Evolutionary conservation across 2,888 invertebrate species (phyloP).

Genomic region (Clanis bilineata): DNA sequence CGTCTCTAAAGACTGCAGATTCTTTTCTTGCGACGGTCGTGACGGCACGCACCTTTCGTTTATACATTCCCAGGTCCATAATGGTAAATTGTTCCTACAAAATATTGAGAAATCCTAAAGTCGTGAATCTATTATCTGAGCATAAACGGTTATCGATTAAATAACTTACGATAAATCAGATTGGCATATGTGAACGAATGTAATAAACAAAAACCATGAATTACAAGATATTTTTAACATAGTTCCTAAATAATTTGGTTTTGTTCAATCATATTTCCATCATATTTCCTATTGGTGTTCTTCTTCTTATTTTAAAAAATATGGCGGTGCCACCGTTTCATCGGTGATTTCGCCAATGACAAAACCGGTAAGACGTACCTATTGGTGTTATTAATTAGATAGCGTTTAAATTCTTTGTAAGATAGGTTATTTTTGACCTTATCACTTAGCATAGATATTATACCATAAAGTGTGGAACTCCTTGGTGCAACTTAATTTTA

Average conservation of each 20-base stretch:
- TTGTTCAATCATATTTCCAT: not conserved
- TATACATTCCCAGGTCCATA: slow-evolving; percentile 90
- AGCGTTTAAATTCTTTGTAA: too few relatives aligned
- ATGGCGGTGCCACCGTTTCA: too few relatives aligned
- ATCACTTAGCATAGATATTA: too few relatives aligned
- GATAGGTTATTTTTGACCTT: too few relatives aligned
- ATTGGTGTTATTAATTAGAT: too few relatives aligned
- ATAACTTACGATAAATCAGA: not conserved
- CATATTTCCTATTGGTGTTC: too few relatives aligned
- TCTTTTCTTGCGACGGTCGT: slow-evolving; percentile 45
- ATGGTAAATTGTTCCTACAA: slow-evolving; percentile 59
- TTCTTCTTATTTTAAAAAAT: too few relatives aligned
- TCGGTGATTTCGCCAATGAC: too few relatives aligned
- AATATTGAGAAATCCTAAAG: not conserved
- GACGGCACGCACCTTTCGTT: slow-evolving; percentile 84
- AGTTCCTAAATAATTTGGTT: slow-evolving; percentile 50
- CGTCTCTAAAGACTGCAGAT: slow-evolving; percentile 84
- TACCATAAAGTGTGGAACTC: too few relatives aligned
- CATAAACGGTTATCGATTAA: not conserved
- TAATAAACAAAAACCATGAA: not conserved
- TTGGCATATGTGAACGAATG: not conserved
- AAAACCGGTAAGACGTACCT: too few relatives aligned
- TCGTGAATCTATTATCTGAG: not conserved
- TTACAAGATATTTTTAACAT: not conserved
- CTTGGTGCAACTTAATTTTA: too few relatives aligned